These are phyloP conservation scores for Platycheirus albimanus DNA, from an alignment of 2,888 invertebrate species.

Conservation along the genomic window DNA sequence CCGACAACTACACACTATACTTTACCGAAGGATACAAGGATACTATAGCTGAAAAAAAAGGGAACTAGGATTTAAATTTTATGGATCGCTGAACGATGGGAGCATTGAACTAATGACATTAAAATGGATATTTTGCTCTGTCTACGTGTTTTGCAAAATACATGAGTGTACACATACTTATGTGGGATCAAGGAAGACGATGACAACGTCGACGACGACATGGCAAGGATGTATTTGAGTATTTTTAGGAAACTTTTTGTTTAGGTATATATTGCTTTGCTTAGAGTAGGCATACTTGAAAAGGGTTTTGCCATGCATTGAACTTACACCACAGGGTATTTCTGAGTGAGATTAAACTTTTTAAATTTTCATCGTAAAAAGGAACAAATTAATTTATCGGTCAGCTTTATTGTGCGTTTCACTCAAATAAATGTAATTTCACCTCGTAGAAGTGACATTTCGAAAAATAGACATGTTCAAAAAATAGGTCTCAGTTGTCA, in stretches of 20 bases:
- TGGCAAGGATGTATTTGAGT: not conserved
- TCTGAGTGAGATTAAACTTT: too few relatives aligned
- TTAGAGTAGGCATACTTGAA: not conserved
- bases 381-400: too few relatives aligned
- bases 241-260: not conserved
- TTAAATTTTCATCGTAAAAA: too few relatives aligned
- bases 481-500: too few relatives aligned
- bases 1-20: constrained; percentile 55
- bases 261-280: not conserved
- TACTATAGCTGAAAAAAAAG: constrained; percentile 32
- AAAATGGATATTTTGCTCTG: constrained; percentile 42
- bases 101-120: constrained; percentile 72
- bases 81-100: constrained; percentile 69
- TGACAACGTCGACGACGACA: not conserved
- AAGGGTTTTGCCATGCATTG: too few relatives aligned
- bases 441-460: too few relatives aligned
- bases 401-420: too few relatives aligned
- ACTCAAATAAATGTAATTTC: too few relatives aligned
- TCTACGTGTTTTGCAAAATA: constrained; percentile 10
- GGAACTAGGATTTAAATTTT: constrained; percentile 67
- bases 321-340: too few relatives aligned
- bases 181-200: not conserved
- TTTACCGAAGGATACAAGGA: constrained; percentile 16
- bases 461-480: too few relatives aligned
- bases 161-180: not conserved